Percentiles rank a stretch among this genome's conserved stretches.
phyloP scores from a whole-genome alignment of 2,113 vertebrate genomes.

The Xiphophorus maculatus region DNA sequence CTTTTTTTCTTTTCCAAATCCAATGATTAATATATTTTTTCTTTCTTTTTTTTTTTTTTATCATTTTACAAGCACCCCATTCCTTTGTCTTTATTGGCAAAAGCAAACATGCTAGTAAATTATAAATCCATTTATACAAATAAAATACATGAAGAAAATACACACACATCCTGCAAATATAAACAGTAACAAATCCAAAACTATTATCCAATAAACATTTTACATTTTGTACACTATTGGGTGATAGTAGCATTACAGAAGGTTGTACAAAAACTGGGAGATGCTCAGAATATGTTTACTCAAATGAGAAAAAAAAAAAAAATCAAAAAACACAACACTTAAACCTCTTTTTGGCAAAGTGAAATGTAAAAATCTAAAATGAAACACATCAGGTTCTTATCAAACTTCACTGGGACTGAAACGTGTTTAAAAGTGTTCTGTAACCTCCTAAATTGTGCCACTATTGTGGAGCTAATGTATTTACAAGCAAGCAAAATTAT shows the following conservation, averaged over 20 bases:
- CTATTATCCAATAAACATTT: slow-evolving; percentile 88
- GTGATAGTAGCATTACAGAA: slow-evolving; percentile 89
- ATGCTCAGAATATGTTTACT: slow-evolving; percentile 48
- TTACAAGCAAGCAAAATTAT: slow-evolving; percentile 15
- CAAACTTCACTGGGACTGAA: not conserved
- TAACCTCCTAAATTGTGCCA: slow-evolving; percentile 1
- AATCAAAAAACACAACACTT: slow-evolving; percentile 1
- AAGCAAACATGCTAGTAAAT: slow-evolving; percentile 96
- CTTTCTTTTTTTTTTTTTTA: slow-evolving; percentile 35
- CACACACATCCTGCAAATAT: slow-evolving; percentile 98
- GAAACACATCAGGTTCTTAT: not conserved
- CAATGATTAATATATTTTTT: slow-evolving; percentile 47
- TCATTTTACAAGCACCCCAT: slow-evolving; percentile 79
- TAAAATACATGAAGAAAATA: slow-evolving; percentile 98
- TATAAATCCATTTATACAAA: slow-evolving; percentile 97
- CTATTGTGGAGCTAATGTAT: not conserved
- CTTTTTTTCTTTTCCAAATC: slow-evolving; percentile 15
- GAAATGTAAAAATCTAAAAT: slow-evolving; percentile 7
- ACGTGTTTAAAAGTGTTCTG: not conserved
- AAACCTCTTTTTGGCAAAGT: slow-evolving; percentile 30
- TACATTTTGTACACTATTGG: slow-evolving; percentile 87
- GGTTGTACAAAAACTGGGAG: slow-evolving; percentile 80
- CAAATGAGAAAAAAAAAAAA: slow-evolving; percentile 14
- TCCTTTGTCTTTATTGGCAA: slow-evolving; percentile 97
- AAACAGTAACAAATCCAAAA: slow-evolving; percentile 99